A percentile compares a stretch with the other conserved stretches of the same genome.
Evolutionary conservation across 1,140 invertebrate genomes (phyloP).

Genomic region (Cydia fagiglandana): DNA sequence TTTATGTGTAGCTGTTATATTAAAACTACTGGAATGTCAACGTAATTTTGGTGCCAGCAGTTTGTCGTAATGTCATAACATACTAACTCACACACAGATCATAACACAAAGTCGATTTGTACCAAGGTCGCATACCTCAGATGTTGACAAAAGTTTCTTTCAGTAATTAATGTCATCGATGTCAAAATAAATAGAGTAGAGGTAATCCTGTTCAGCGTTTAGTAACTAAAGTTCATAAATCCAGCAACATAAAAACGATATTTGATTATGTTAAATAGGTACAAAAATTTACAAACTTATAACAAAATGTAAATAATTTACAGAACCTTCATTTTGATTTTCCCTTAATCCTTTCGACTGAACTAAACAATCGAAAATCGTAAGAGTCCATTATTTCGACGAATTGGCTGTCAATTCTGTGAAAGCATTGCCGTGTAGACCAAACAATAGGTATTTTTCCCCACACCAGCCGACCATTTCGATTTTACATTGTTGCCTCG

Average conservation of each 20-base stretch:
- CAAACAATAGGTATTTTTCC: constrained; percentile 14
- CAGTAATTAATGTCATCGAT: not conserved
- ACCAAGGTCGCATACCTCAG: constrained; percentile 4
- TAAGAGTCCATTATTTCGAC: constrained; percentile 1
- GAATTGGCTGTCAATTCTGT: constrained; percentile 13
- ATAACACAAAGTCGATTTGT: not conserved
- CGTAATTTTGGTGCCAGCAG: not conserved
- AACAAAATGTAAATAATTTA: too few species aligned
- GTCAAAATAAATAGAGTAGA: too few species aligned
- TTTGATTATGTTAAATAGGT: too few species aligned
- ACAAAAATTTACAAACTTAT: too few species aligned
- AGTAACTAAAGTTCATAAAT: too few species aligned
- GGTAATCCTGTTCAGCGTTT: too few species aligned
- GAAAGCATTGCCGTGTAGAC: constrained; percentile 10
- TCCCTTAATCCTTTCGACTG: not conserved
- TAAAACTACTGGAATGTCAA: not conserved
- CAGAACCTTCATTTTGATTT: too few species aligned
- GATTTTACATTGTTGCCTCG: constrained; percentile 12
- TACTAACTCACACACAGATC: constrained; percentile 16
- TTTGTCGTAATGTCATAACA: constrained; percentile 12
- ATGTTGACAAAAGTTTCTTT: not conserved
- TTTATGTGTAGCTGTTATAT: too few species aligned
- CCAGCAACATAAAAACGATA: too few species aligned
- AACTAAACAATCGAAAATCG: not conserved
- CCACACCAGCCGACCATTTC: constrained; percentile 10